Evolutionary conservation across 1,140 invertebrate species (phyloP), one percentile per base, ranked within the genome.

Genomic region (Coenobita brevimanus): DNA sequence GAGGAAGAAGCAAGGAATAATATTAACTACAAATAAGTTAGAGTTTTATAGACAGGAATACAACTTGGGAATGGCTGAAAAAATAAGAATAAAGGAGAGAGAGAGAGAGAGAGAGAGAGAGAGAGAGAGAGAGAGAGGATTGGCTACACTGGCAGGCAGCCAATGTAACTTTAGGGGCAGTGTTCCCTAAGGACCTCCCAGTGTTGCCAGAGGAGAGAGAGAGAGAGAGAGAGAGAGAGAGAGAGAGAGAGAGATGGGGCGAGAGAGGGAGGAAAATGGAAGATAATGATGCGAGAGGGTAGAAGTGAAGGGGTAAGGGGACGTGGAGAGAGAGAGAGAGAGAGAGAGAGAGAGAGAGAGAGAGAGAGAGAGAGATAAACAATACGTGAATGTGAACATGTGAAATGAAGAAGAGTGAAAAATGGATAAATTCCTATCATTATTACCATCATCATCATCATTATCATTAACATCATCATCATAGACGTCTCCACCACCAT

Each of bases 41-140:
- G 50, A 10, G 50, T 8, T 54, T 21, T 21, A n/a, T n/a, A n/a
- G n/a, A n/a, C n/a, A n/a, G n/a, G n/a, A n/a, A n/a, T n/a, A n/a
- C n/a, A n/a, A n/a, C n/a, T n/a, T n/a, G n/a, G n/a, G n/a, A n/a
- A n/a, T n/a, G n/a, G n/a, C 50, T 10, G 50, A 8, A 21, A 54
- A 8, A 21, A 21, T 54, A 21, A 21, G 50, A 21, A 54, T 8
- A 21, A 21, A 54, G 50, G 50, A 6, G 60, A 27, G 30, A n/a
- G 6, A 24, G 67, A 33, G 24, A 50, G 62, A 69, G 64, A 69
- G 64, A 69, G 64, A 69, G 64, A 69, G 64, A 69, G 64, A 21
- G 64, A 69, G 64, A 69, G 64, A 69, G 64, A 69, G 64, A 69
- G 64, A 69, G 64, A 69, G n/a, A 33, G 33, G 4, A 10, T 69